phyloP scores from a whole-genome alignment of 2,888 invertebrate species.

The Cheilosia vulpina region DNA sequence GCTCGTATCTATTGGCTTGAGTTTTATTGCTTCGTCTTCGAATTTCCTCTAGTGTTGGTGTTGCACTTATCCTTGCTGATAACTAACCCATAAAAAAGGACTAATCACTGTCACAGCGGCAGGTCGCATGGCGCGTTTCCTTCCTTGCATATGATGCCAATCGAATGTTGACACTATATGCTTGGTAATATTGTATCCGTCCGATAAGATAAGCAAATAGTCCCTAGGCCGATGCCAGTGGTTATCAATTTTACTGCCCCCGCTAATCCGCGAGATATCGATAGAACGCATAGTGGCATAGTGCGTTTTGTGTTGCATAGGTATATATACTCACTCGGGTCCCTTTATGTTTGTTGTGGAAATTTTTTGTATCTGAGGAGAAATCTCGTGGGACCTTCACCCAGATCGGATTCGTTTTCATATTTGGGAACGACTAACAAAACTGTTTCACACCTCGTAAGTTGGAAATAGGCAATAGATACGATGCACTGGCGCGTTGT shows the following conservation, averaged over 20 bases:
- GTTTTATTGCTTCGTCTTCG: constrained; percentile 29
- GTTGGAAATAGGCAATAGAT: constrained; percentile 26
- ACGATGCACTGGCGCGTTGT: constrained; percentile 22
- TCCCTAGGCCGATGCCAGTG: constrained; percentile 2
- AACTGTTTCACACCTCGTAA: constrained; percentile 63
- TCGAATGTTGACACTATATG: constrained; percentile 42
- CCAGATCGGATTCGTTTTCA: constrained; percentile 61
- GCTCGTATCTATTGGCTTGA: constrained; percentile 33
- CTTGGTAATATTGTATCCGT: background rate
- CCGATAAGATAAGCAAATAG: constrained; percentile 29
- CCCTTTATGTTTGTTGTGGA: constrained; percentile 32
- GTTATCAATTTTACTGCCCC: constrained; percentile 71
- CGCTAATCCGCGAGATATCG: constrained; percentile 72
- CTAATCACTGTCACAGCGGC: constrained; percentile 54
- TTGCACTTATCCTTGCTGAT: constrained; percentile 58
- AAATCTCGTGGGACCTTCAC: constrained; percentile 71
- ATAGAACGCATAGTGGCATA: constrained; percentile 36
- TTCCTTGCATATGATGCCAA: constrained; percentile 36
- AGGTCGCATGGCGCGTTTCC: constrained; percentile 19
- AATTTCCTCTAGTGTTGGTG: constrained; percentile 10
- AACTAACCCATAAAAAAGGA: constrained; percentile 48
- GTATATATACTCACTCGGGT: constrained; percentile 4
- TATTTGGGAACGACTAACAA: constrained; percentile 63
- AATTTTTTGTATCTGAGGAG: constrained; percentile 28
- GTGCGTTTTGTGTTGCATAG: constrained; percentile 7